These are phyloP conservation scores for Apotomis turbidana DNA, from an alignment of 2,888 invertebrate species.

Conservation along the genomic window DNA sequence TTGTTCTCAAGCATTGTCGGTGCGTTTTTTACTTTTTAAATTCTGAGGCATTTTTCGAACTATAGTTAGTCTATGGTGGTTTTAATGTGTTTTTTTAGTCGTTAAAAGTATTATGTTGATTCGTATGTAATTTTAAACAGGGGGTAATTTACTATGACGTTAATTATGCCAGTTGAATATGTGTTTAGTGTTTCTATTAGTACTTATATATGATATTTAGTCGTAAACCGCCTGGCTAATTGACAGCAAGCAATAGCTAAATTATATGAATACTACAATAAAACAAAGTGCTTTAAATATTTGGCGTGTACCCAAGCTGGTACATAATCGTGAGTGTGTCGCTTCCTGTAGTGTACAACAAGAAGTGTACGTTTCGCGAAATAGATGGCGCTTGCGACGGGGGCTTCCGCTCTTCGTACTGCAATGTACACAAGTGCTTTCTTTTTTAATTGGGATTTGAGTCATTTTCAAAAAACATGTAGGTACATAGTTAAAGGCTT, in stretches of 20 bases:
- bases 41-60: constrained; percentile 21
- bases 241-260: constrained; percentile 31
- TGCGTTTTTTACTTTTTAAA: constrained; percentile 40
- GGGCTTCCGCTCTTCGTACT: constrained; percentile 66
- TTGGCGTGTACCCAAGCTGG: constrained; percentile 75
- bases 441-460: neutral
- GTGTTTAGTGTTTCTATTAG: constrained; percentile 2
- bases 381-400: constrained; percentile 78
- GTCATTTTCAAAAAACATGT: no score
- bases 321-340: constrained; percentile 73
- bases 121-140: neutral
- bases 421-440: constrained; percentile 27
- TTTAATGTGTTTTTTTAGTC: constrained; percentile 2
- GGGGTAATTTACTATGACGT: neutral
- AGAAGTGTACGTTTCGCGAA: constrained; percentile 69
- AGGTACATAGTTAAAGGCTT: no score
- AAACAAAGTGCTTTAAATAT: constrained; percentile 63
- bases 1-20: constrained; percentile 45
- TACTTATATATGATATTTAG: neutral
- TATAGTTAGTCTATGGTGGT: constrained; percentile 7
- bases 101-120: constrained; percentile 12
- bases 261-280: constrained; percentile 50
- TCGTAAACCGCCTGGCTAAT: constrained; percentile 31
- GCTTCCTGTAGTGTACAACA: constrained; percentile 74
- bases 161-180: constrained; percentile 10